Conservation (phyloP, 2,888 invertebrate genomes). For the Eupeodes latifasciatus region DNA sequence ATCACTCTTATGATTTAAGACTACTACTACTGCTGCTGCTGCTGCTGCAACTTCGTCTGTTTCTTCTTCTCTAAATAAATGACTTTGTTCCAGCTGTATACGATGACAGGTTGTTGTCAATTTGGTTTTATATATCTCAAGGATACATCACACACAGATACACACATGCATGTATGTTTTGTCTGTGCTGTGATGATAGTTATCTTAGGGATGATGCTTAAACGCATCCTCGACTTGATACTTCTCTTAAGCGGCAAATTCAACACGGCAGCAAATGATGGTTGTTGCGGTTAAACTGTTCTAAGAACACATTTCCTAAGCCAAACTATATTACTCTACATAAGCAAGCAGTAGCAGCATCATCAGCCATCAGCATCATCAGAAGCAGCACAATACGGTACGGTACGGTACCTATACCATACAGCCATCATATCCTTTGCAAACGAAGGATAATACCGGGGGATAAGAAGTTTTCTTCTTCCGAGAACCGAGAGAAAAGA, state of each 20-base stretch:
- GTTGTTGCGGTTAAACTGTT: constrained; percentile 36
- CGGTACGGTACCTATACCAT: no score
- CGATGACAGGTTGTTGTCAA: constrained; percentile 68
- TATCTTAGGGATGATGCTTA: constrained; percentile 58
- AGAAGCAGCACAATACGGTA: neutral
- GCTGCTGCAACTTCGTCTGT: neutral
- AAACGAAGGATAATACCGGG: constrained; percentile 45
- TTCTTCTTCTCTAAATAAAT: constrained; percentile 7
- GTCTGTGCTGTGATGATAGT: neutral
- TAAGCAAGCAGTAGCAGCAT: neutral
- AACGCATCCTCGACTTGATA: constrained; percentile 65
- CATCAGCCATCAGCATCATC: neutral
- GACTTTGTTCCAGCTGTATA: constrained; percentile 49
- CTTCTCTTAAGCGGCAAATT: constrained; percentile 48
- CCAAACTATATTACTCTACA: constrained; percentile 17
- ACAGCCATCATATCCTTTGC: constrained; percentile 29
- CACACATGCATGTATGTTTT: neutral
- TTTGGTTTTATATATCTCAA: constrained; percentile 48
- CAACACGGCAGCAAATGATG: constrained; percentile 36
- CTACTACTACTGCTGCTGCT: neutral
- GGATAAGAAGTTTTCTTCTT: constrained; percentile 62
- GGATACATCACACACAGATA: neutral
- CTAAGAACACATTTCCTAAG: constrained; percentile 34
- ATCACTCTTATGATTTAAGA: neutral
- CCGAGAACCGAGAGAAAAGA: constrained; percentile 68